These are phyloP conservation scores for Hyphantria cunea DNA, from an alignment of 1,140 invertebrate species.

Conservation along the genomic window DNA sequence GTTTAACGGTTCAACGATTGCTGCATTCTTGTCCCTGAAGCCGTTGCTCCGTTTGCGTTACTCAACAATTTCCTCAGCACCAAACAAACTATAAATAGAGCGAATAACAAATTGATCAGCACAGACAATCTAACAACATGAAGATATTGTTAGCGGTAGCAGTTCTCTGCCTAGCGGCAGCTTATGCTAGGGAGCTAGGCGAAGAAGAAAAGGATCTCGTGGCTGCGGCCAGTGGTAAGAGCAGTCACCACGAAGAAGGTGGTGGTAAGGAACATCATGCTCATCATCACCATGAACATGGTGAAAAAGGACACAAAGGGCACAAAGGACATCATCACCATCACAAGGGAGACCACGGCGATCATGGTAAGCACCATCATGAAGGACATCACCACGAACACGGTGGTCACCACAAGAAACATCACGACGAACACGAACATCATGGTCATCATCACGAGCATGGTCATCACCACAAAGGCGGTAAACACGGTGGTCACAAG, in stretches of 20 bases:
- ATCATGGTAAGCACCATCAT: constrained; percentile 67
- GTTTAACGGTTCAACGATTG: constrained; percentile 57
- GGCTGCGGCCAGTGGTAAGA: constrained; percentile 83
- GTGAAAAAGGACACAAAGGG: constrained; percentile 67
- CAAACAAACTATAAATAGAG: constrained; percentile 63
- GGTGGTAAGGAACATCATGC: constrained; percentile 79
- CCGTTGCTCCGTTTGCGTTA: constrained; percentile 52
- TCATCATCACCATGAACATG: constrained; percentile 71
- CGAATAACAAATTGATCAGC: neutral
- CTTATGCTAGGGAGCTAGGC: constrained; percentile 52
- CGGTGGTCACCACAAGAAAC: constrained; percentile 66
- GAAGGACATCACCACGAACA: constrained; percentile 67
- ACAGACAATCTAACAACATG: constrained; percentile 49
- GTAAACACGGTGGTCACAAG: constrained; percentile 68
- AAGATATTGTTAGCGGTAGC: constrained; percentile 62
- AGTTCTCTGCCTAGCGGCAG: constrained; percentile 64
- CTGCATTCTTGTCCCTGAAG: constrained; percentile 60
- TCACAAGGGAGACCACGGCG: constrained; percentile 67
- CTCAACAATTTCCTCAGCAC: constrained; percentile 67
- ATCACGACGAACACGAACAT: constrained; percentile 68
- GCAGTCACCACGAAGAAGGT: constrained; percentile 85
- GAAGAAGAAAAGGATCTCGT: constrained; percentile 67
- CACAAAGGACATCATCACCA: constrained; percentile 74
- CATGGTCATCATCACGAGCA: constrained; percentile 71
- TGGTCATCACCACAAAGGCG: constrained; percentile 72